A percentile compares a stretch with the other conserved stretches of the same genome.
phyloP scores from a whole-genome alignment of 2,797 vertebrate species.

The Artibeus lituratus region DNA sequence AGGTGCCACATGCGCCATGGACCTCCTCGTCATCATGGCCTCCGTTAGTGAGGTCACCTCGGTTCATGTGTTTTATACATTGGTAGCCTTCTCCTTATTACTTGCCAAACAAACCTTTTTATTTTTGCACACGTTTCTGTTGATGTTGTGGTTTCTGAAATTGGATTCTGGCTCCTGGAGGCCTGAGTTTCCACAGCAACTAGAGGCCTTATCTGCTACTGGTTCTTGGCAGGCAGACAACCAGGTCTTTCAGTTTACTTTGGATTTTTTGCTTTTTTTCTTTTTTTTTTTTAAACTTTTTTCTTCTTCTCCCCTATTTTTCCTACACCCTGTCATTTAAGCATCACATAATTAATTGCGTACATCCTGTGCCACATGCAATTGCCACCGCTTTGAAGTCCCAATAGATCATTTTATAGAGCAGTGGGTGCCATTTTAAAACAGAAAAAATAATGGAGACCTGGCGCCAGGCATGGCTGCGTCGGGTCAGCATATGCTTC shows the following conservation, averaged over 20 bases:
- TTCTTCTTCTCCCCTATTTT: slow-evolving; percentile 81
- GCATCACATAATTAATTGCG: slow-evolving; percentile 88
- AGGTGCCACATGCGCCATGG: slow-evolving; percentile 77
- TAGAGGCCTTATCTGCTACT: slow-evolving; percentile 93
- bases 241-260: slow-evolving; percentile 90
- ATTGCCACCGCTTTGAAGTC: slow-evolving; percentile 85
- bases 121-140: slow-evolving; percentile 93
- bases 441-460: slow-evolving; percentile 50
- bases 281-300: neutral
- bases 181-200: slow-evolving; percentile 92
- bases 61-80: slow-evolving; percentile 91
- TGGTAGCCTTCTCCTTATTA: slow-evolving; percentile 90
- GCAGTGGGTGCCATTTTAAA: slow-evolving; percentile 81
- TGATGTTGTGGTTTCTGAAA: slow-evolving; percentile 98
- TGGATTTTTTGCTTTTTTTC: slow-evolving; percentile 54
- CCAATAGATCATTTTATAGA: slow-evolving; percentile 85
- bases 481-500: slow-evolving; percentile 80
- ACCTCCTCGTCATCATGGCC: slow-evolving; percentile 76
- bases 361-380: slow-evolving; percentile 86
- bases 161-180: slow-evolving; percentile 94
- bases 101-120: slow-evolving; percentile 91
- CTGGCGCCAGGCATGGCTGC: slow-evolving; percentile 81
- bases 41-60: slow-evolving; percentile 82
- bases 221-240: slow-evolving; percentile 90
- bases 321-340: slow-evolving; percentile 85